Evolutionary conservation across 2,797 vertebrate genomes (phyloP), one percentile per base, ranked within the genome.

Genomic region (Chaetophractus vellerosus): DNA sequence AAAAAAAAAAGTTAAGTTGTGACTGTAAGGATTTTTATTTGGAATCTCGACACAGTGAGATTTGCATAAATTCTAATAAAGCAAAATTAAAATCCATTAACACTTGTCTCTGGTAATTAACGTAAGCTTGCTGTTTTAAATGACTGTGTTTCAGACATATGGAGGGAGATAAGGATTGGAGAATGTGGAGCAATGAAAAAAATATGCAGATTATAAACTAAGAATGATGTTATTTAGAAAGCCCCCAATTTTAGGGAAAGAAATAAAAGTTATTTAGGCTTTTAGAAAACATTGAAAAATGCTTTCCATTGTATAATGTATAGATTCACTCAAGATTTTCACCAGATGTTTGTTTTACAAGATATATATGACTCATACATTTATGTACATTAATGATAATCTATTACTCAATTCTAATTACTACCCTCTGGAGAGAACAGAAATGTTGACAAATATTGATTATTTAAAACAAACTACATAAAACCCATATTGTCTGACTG

Each of bases 51-150:
- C 66, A 91, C 95, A 97, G 95, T 89, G 74, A 69, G 94, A 98
- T 99, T 98, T 98, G 98, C 98, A 98, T 98, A 98, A 98, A 98
- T 97, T 98, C 98, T 98, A 98, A 98, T 98, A 98, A 98, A 98
- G 96, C 95, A 96, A 98, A 98, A 98, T 98, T 98, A 98, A 98
- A 98, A 98, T 98, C 98, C 98, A 98, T 99, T 98, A 99, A 98
- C 98, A 98, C 98, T 98, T 98, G 98, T 98, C 98, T 98, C 97
- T 98, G 98, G 98, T 98, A 98, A 98, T 98, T 98, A 98, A 98
- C 92, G 95, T 97, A 97, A 98, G 95, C 98, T 98, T 98, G 96
- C 96, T 98, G 75, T 98, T 98, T 98, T 97, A 98, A 98, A 97
- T 96, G 97, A 98, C 92, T 98, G 83, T 91, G 45, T 98, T 98